Evolutionary conservation across 2,888 invertebrate species (phyloP).

Genomic region (Drosophila prolongata): DNA sequence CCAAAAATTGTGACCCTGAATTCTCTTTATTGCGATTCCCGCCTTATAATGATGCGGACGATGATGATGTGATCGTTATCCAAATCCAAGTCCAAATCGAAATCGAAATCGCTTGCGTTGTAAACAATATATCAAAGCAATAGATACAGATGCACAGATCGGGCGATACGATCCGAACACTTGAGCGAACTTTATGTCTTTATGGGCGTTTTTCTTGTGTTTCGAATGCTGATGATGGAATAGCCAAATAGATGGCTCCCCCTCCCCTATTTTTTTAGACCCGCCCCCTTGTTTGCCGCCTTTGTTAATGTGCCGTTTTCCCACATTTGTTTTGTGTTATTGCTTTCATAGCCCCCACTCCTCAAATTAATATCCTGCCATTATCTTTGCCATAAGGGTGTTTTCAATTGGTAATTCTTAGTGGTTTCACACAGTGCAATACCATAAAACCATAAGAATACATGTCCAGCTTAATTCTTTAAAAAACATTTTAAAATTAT

Average conservation of each 20-base stretch:
- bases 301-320: constrained; percentile 16
- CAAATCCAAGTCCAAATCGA: not conserved
- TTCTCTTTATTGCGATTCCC: not conserved
- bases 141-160: constrained; percentile 5
- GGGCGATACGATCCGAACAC: constrained; percentile 24
- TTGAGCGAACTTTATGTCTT: constrained; percentile 35
- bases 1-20: constrained; percentile 11
- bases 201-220: constrained; percentile 8
- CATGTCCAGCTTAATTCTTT: too few relatives aligned
- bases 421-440: too few relatives aligned
- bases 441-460: too few relatives aligned
- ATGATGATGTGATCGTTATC: constrained; percentile 17
- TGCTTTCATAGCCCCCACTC: constrained; percentile 5
- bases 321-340: constrained; percentile 40
- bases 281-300: not conserved
- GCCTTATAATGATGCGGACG: not conserved
- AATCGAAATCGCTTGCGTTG: constrained; percentile 8
- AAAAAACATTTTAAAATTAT: too few relatives aligned
- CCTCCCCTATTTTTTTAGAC: too few relatives aligned
- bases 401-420: constrained; percentile 1
- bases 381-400: constrained; percentile 8
- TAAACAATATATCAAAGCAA: constrained; percentile 42
- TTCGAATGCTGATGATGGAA: constrained; percentile 13
- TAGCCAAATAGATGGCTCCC: constrained; percentile 5
- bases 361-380: not conserved